A percentile compares a stretch with the other conserved stretches of the same genome.
phyloP scores from a whole-genome alignment of 2,888 invertebrate genomes.

The Ypsolopha sequella region DNA sequence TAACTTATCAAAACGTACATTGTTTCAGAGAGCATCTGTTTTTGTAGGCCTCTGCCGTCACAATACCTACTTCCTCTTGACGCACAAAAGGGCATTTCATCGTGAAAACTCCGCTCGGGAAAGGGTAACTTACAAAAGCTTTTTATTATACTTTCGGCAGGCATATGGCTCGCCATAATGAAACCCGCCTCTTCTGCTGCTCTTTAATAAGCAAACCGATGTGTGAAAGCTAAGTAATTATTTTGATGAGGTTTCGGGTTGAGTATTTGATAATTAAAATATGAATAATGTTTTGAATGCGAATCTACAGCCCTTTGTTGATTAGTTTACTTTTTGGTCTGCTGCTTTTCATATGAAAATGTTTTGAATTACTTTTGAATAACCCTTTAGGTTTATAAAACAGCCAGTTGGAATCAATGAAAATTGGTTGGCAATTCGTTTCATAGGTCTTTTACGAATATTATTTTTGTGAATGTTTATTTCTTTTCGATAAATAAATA shows the following conservation, averaged over 20 bases:
- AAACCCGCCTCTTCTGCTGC: constrained; percentile 25
- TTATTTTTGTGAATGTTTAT: no score
- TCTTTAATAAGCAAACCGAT: constrained; percentile 33
- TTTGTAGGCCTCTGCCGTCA: constrained; percentile 37
- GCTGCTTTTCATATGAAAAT: neutral
- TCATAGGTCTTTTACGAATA: no score
- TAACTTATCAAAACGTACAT: constrained; percentile 48
- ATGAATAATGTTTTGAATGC: neutral
- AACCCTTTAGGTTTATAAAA: no score
- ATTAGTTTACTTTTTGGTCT: no score
- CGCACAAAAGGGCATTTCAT: constrained; percentile 60
- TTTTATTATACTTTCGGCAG: constrained; percentile 59
- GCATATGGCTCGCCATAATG: constrained; percentile 36
- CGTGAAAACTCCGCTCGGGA: constrained; percentile 25
- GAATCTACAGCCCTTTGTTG: no score
- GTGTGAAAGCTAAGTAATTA: constrained; percentile 39
- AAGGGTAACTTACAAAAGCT: constrained; percentile 55
- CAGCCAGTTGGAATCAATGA: no score
- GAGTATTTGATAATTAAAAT: neutral
- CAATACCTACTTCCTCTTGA: constrained; percentile 34
- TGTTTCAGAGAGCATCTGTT: constrained; percentile 51
- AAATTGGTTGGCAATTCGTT: no score
- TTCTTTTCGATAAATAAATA: no score
- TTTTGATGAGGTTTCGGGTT: constrained; percentile 15
- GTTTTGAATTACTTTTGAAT: no score